Evolutionary conservation across 1,140 invertebrate genomes (phyloP).

Genomic region (Monomorium pharaonis): DNA sequence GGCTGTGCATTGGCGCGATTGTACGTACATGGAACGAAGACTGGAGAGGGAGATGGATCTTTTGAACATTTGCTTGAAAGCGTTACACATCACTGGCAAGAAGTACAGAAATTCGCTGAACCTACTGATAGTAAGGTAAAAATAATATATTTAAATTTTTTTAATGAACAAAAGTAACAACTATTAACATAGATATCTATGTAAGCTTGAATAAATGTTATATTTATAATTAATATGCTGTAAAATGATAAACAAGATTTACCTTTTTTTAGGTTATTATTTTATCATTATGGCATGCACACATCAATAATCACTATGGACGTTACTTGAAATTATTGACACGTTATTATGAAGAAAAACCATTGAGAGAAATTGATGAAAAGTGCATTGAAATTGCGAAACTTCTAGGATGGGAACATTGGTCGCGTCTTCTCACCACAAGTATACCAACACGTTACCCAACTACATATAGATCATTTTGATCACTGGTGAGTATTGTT

Average conservation of each 20-base stretch:
- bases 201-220: background rate
- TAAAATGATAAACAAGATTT: background rate
- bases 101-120: slow-evolving; percentile 92
- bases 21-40: slow-evolving; percentile 83
- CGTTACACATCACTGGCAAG: slow-evolving; percentile 88
- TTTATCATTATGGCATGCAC: slow-evolving; percentile 93
- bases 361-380: slow-evolving; percentile 90
- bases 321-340: slow-evolving; percentile 91
- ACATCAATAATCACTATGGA: slow-evolving; percentile 91
- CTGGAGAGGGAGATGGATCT: slow-evolving; percentile 74
- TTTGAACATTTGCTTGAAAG: slow-evolving; percentile 85
- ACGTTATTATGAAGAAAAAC: slow-evolving; percentile 93
- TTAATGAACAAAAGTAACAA: slow-evolving; percentile 1
- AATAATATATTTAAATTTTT: slow-evolving; percentile 74
- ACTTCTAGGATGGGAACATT: slow-evolving; percentile 90
- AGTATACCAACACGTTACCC: slow-evolving; percentile 89
- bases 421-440: slow-evolving; percentile 85
- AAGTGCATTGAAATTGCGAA: slow-evolving; percentile 89
- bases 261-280: slow-evolving; percentile 87
- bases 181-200: background rate
- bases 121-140: slow-evolving; percentile 91
- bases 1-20: slow-evolving; percentile 91
- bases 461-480: slow-evolving; percentile 88
- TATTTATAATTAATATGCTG: background rate
- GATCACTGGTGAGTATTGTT: slow-evolving; percentile 76